Percentiles rank a stretch among this genome's conserved stretches.
Evolutionary conservation across 2,888 invertebrate genomes (phyloP).

Genomic region (Boloria euphrosyne): DNA sequence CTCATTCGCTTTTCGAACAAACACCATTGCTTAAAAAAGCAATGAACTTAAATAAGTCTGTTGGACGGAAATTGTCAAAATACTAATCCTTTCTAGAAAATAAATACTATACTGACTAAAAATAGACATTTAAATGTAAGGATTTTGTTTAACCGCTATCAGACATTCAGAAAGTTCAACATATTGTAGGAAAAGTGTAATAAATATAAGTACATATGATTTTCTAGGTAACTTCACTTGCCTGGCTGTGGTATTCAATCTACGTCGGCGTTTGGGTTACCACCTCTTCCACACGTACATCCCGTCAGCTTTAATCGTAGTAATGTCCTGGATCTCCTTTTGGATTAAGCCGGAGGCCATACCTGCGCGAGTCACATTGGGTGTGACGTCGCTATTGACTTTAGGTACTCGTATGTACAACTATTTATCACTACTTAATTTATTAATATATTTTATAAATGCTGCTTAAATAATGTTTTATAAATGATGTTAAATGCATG

Average conservation of each 20-base stretch:
- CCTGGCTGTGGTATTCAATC: constrained; percentile 93
- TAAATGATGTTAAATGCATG: neutral
- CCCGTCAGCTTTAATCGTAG: constrained; percentile 94
- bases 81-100: no score
- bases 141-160: no score
- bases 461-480: neutral
- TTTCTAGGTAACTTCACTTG: constrained; percentile 94
- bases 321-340: constrained; percentile 98
- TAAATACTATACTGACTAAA: no score
- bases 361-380: constrained; percentile 93
- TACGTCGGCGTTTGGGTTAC: constrained; percentile 92
- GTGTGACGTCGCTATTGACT: constrained; percentile 93
- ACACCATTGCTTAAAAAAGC: no score
- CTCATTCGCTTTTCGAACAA: no score
- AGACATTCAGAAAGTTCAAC: no score
- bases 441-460: no score
- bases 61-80: no score
- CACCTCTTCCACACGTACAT: constrained; percentile 96
- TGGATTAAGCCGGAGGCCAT: constrained; percentile 97
- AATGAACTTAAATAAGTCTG: no score
- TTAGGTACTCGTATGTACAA: constrained; percentile 79
- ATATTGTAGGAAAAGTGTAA: no score
- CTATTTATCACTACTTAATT: no score
- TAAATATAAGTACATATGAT: neutral
- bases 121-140: no score